Evolutionary conservation across 2,888 invertebrate species (phyloP).

Genomic region (Xanthorhoe spadicearia): DNA sequence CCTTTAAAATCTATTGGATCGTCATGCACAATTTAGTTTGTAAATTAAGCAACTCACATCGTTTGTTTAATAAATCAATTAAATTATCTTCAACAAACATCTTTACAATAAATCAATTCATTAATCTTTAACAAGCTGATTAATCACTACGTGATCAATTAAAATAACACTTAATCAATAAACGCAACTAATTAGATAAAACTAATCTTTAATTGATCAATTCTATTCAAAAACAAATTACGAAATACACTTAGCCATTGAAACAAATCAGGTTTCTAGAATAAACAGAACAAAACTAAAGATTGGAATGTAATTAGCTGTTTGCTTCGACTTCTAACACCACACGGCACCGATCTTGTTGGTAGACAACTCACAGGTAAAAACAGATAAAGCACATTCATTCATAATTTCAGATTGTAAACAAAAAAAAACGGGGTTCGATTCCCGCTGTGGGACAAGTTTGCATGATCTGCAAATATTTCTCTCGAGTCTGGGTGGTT

Average conservation of each 20-base stretch:
- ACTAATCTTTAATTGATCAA: neutral
- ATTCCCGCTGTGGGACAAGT: no score
- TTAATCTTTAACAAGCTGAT: no score
- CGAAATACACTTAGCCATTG: neutral
- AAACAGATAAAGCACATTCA: slow-evolving; percentile 5
- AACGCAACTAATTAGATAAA: neutral
- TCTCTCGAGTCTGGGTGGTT: no score
- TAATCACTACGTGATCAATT: neutral
- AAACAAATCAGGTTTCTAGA: slow-evolving; percentile 8
- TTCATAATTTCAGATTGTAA: no score
- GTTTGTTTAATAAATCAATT: no score
- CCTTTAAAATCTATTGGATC: no score
- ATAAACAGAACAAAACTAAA: slow-evolving; percentile 26
- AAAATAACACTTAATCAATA: neutral
- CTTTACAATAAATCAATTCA: no score
- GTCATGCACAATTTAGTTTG: no score
- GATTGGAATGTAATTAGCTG: slow-evolving; percentile 43
- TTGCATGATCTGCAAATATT: no score
- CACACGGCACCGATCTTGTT: slow-evolving; percentile 5
- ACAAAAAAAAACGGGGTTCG: no score
- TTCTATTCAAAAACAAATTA: slow-evolving; percentile 3
- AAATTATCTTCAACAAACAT: no score
- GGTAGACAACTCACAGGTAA: slow-evolving; percentile 10
- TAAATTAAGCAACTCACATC: no score
- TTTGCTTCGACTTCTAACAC: slow-evolving; percentile 41